These are phyloP conservation scores for Apis mellifera DNA, from an alignment of 1,140 invertebrate species.

Conservation along the genomic window DNA sequence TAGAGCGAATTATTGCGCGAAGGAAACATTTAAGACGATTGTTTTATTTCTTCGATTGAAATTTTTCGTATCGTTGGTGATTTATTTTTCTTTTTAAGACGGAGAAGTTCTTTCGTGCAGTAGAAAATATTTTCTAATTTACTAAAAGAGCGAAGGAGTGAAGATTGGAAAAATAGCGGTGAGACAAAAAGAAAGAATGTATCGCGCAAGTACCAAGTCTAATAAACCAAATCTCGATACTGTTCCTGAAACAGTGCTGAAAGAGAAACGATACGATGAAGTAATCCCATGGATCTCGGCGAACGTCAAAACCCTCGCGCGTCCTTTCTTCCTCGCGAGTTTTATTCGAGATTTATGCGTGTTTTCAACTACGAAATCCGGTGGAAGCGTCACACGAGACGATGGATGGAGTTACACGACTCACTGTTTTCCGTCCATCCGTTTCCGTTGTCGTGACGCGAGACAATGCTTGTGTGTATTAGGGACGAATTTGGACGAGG, in stretches of 20 bases:
- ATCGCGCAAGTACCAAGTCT: too few relatives aligned
- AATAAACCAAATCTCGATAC: too few relatives aligned
- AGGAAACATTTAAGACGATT: too few relatives aligned
- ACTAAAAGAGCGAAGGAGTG: too few relatives aligned
- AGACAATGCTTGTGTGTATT: not conserved
- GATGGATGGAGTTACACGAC: not conserved
- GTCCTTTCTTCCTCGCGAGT: constrained; percentile 10
- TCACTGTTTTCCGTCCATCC: not conserved
- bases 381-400: not conserved
- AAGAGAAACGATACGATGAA: constrained; percentile 39
- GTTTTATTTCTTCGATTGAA: too few relatives aligned
- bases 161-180: too few relatives aligned
- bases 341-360: constrained; percentile 9
- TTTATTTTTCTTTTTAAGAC: too few relatives aligned
- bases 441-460: not conserved
- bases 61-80: too few relatives aligned
- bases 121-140: too few relatives aligned
- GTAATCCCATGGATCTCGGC: constrained; percentile 50
- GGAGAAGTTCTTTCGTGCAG: too few relatives aligned
- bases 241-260: not conserved
- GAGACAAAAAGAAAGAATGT: too few relatives aligned
- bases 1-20: too few relatives aligned
- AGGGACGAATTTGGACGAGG: not conserved
- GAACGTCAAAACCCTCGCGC: constrained; percentile 24
- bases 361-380: constrained; percentile 4